Conservation (phyloP, 2,113 vertebrate genomes). For the Struthidea cinerea region DNA sequence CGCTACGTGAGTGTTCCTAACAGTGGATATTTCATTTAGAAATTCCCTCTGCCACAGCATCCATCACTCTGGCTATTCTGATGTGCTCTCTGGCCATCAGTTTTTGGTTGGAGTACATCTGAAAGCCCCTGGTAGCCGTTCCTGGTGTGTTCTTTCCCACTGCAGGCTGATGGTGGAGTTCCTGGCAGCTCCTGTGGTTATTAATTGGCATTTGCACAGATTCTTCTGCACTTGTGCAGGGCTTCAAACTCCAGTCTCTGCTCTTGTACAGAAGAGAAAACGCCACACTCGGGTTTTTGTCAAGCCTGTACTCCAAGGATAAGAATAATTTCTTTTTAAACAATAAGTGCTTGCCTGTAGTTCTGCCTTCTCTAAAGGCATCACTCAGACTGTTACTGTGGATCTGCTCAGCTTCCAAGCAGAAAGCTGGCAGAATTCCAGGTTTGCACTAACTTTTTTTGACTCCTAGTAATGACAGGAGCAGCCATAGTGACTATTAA, state of each 20-base stretch:
- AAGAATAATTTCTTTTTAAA: background rate
- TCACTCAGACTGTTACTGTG: background rate
- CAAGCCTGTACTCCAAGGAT: background rate
- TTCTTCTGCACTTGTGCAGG: background rate
- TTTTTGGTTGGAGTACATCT: background rate
- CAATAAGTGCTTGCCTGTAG: background rate
- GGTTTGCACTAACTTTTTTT: background rate
- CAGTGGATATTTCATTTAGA: background rate
- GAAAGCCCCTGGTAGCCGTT: background rate
- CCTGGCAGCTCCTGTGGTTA: background rate
- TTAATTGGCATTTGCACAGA: background rate
- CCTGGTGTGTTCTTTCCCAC: background rate
- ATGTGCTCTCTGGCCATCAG: background rate
- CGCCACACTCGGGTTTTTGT: background rate
- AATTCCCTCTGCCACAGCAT: background rate
- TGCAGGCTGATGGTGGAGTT: background rate
- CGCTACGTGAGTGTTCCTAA: constrained; percentile 81
- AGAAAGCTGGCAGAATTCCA: background rate
- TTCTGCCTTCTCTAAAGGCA: background rate
- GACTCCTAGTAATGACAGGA: background rate
- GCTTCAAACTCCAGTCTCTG: background rate
- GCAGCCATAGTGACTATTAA: background rate
- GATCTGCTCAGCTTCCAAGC: background rate
- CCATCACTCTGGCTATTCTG: background rate
- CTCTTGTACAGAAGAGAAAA: background rate